Conservation (phyloP, 1,140 invertebrate species). For the Akabosia matsudoensis region DNA sequence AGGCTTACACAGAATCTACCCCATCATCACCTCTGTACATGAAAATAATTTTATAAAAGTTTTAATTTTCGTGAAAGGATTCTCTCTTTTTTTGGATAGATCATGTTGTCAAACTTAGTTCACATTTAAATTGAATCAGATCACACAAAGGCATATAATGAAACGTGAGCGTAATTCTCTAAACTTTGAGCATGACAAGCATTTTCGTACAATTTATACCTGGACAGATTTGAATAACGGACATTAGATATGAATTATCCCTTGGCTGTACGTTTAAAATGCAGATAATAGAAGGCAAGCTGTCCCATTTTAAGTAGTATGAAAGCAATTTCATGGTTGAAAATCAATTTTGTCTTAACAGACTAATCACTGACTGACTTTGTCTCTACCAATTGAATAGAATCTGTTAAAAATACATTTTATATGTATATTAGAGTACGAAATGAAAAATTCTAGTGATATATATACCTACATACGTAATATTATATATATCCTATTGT, state of each 20-base stretch:
- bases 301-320: background rate
- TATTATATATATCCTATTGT: background rate
- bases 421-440: no score
- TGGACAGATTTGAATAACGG: background rate
- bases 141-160: background rate
- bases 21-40: background rate
- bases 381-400: background rate
- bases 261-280: no score
- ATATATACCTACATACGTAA: background rate
- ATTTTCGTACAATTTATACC: background rate
- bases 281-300: no score
- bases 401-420: no score
- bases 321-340: slow-evolving; percentile 21
- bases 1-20: background rate
- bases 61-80: background rate
- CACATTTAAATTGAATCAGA: slow-evolving; percentile 22
- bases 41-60: background rate
- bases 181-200: background rate
- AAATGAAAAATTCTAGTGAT: no score
- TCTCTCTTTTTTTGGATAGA: background rate
- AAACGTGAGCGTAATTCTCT: background rate
- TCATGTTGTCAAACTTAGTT: slow-evolving; percentile 19
- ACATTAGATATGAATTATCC: no score
- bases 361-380: background rate
- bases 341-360: background rate